Evolutionary conservation across 1,140 invertebrate species (phyloP).

Genomic region (Euura saliciscinereae): DNA sequence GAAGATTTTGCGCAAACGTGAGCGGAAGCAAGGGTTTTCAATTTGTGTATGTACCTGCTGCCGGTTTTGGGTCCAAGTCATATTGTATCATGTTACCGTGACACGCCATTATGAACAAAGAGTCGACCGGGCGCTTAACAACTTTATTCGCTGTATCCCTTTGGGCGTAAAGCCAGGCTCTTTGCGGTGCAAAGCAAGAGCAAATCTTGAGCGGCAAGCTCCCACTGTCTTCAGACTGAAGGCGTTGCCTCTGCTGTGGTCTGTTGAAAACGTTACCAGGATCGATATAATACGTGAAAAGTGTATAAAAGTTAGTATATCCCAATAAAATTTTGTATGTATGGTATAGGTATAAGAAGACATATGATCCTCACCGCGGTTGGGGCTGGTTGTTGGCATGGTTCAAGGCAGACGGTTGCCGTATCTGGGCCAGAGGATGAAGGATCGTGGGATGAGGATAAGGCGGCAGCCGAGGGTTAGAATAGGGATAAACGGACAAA

Average conservation of each 20-base stretch:
- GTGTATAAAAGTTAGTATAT: constrained; percentile 11
- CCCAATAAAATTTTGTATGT: neutral
- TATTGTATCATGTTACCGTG: constrained; percentile 90
- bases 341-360: neutral
- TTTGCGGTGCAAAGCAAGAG: constrained; percentile 76
- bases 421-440: constrained; percentile 83
- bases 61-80: constrained; percentile 82
- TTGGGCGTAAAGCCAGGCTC: constrained; percentile 74
- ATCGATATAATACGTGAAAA: constrained; percentile 18
- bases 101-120: constrained; percentile 89
- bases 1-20: too few species aligned
- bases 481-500: constrained; percentile 74
- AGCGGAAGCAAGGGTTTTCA: constrained; percentile 12
- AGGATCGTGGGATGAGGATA: constrained; percentile 84
- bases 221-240: constrained; percentile 71
- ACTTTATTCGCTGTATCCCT: constrained; percentile 61
- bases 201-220: constrained; percentile 73
- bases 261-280: constrained; percentile 29
- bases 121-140: constrained; percentile 72
- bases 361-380: constrained; percentile 59
- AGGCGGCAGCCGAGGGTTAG: constrained; percentile 87
- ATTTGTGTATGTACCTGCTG: constrained; percentile 59
- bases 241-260: constrained; percentile 64
- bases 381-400: constrained; percentile 59
- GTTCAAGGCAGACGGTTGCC: constrained; percentile 72